Base-by-base conservation (phyloP, 2,797 vertebrate species). In the Squalus acanthias region DNA sequence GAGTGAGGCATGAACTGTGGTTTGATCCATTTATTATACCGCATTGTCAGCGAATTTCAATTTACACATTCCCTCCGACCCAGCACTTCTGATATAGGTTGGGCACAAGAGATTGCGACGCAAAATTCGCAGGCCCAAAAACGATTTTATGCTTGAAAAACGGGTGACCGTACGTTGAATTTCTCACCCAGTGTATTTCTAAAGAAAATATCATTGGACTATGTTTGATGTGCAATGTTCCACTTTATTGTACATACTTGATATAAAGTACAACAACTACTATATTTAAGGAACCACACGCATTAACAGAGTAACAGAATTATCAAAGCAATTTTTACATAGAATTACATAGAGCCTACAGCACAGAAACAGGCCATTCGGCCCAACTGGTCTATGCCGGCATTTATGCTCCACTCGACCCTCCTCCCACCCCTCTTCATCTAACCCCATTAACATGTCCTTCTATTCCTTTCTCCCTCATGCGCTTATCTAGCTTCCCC, bases 311-410 rank as follows among this genome's bases (percentile, higher is more conserved):
- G 10, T 88, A 57, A 88, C 85, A 89, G 24, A 24, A 53, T 57
- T 89, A 26, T 29, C 87, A 89, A 89, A 57, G 87, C 22, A 57
- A 33, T 89, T 88, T 53, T 57, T 88, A 88, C 46, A 88, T 2
- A 9, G 24, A 57, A 57, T 57, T 57, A 57, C 85, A 88, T 57
- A 29, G 46, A 88, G 22, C 85, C 20, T 53, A 88, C 50, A 88
- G 85, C 50, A 88, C 85, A 88, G 50, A 53, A 82, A 82, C 76
- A 82, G n/a, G n/a, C n/a, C 39, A 85, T 85, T 85, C 46, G 79
- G 39, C 53, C 85, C 50, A 88, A 26, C 85, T 12, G 24, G 24
- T 22, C 22, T 53, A 24, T 88, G 24, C 85, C 29, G 24, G 22
- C 50, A 88, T 24, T 57, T 8, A 57, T 88, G 53, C 24, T 53